Percentiles rank a stretch among this genome's conserved stretches.
Conservation (phyloP, 2,888 invertebrate genomes). For the Polyploca ridens region DNA sequence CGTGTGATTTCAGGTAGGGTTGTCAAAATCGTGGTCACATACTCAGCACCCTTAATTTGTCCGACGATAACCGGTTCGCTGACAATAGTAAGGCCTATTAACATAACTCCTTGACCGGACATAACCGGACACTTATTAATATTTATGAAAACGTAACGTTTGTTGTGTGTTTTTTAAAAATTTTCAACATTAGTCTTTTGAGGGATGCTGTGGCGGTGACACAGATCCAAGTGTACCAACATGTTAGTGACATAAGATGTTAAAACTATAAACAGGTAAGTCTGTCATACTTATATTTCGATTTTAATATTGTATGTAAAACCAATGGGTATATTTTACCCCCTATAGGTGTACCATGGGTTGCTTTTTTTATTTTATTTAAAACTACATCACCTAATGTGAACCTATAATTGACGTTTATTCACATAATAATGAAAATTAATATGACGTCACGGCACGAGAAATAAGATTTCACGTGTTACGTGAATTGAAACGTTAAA, state of each 20-base stretch:
- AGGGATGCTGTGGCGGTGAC: constrained; percentile 52
- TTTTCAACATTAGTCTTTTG: constrained; percentile 52
- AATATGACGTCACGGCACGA: not conserved
- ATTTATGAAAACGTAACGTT: constrained; percentile 65
- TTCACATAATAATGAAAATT: not conserved
- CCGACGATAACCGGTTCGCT: constrained; percentile 68
- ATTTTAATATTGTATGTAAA: not conserved
- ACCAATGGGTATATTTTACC: not conserved
- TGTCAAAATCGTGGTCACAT: constrained; percentile 39
- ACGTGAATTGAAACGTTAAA: not conserved
- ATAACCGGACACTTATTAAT: constrained; percentile 75
- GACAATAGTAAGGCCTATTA: constrained; percentile 76
- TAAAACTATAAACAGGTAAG: constrained; percentile 14
- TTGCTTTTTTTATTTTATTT: not conserved
- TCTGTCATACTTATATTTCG: not conserved
- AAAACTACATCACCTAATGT: too few relatives aligned
- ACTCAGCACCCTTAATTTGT: constrained; percentile 77
- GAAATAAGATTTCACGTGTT: not conserved
- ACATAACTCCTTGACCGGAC: constrained; percentile 82
- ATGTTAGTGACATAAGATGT: constrained; percentile 12
- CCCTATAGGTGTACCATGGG: not conserved
- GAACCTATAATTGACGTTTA: too few relatives aligned
- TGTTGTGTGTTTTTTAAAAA: constrained; percentile 41
- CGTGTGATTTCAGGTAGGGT: constrained; percentile 5
- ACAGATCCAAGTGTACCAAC: constrained; percentile 21